phyloP scores from a whole-genome alignment of 1,140 invertebrate species.

The Phocides pigmalion region DNA sequence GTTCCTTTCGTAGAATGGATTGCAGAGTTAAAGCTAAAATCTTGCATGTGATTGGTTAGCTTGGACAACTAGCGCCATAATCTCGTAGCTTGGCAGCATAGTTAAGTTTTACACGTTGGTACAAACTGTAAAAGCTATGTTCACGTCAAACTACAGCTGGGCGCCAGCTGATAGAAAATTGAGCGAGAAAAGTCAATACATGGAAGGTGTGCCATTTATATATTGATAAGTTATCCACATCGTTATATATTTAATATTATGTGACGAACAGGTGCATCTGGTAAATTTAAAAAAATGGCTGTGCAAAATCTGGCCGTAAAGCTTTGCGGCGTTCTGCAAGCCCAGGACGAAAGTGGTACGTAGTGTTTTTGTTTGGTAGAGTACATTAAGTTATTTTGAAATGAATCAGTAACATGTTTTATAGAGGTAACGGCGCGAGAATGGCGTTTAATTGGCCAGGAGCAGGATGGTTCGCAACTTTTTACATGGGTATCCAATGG shows the following conservation, averaged over 20 bases:
- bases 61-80: constrained; percentile 39
- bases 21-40: too few species aligned
- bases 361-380: background rate
- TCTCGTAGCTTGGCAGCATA: constrained; percentile 38
- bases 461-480: constrained; percentile 88
- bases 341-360: constrained; percentile 64
- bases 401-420: constrained; percentile 33
- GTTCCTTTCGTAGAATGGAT: constrained; percentile 44
- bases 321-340: constrained; percentile 75
- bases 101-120: constrained; percentile 54
- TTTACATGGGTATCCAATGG: constrained; percentile 87
- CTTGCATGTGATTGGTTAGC: constrained; percentile 52
- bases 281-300: constrained; percentile 55
- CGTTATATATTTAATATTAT: constrained; percentile 38
- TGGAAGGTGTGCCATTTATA: constrained; percentile 47
- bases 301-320: constrained; percentile 79
- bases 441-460: constrained; percentile 91
- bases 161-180: constrained; percentile 79
- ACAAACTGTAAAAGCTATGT: constrained; percentile 49
- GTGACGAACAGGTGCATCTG: constrained; percentile 43
- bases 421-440: constrained; percentile 85
- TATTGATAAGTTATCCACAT: constrained; percentile 34
- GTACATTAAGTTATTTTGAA: background rate
- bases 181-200: constrained; percentile 71
- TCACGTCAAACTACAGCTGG: constrained; percentile 73